These are phyloP conservation scores for Ceriagrion tenellum DNA, from an alignment of 2,888 invertebrate genomes.

Conservation along the genomic window DNA sequence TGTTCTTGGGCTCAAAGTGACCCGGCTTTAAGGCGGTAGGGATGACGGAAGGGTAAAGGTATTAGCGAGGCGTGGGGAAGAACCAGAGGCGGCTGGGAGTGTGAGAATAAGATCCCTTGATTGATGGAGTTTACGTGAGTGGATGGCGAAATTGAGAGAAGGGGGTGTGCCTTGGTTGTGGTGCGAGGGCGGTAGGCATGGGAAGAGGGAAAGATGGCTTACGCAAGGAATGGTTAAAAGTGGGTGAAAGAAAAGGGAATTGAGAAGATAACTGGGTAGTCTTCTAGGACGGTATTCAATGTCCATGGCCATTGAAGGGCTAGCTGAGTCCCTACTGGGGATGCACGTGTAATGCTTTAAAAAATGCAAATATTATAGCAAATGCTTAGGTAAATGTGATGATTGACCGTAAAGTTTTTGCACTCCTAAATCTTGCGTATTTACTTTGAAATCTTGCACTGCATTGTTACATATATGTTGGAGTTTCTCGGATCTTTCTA, in stretches of 20 bases:
- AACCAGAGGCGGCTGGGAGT: not conserved
- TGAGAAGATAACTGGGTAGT: not conserved
- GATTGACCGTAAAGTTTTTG: too few species aligned
- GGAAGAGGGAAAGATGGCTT: not conserved
- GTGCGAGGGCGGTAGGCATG: not conserved
- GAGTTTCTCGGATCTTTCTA: too few species aligned
- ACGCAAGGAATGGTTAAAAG: not conserved
- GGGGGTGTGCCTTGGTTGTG: not conserved
- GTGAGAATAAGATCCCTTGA: conserved; percentile 50
- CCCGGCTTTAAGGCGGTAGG: too few species aligned
- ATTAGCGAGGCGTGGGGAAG: not conserved
- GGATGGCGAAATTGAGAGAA: conserved; percentile 28
- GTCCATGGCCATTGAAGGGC: too few species aligned
- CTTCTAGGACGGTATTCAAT: not conserved
- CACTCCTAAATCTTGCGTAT: too few species aligned
- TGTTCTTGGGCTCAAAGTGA: not conserved
- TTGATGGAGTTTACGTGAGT: conserved; percentile 57
- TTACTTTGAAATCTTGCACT: too few species aligned
- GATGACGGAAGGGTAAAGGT: not conserved
- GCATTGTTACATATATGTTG: too few species aligned
- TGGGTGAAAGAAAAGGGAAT: not conserved
- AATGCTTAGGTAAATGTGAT: too few species aligned
- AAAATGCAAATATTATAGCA: too few species aligned
- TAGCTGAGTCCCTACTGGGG: too few species aligned
- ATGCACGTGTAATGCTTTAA: too few species aligned